Percentiles rank a stretch among this genome's conserved stretches.
These are phyloP conservation scores for Arizona elegans DNA, from an alignment of 2,113 vertebrate species.

Conservation along the genomic window DNA sequence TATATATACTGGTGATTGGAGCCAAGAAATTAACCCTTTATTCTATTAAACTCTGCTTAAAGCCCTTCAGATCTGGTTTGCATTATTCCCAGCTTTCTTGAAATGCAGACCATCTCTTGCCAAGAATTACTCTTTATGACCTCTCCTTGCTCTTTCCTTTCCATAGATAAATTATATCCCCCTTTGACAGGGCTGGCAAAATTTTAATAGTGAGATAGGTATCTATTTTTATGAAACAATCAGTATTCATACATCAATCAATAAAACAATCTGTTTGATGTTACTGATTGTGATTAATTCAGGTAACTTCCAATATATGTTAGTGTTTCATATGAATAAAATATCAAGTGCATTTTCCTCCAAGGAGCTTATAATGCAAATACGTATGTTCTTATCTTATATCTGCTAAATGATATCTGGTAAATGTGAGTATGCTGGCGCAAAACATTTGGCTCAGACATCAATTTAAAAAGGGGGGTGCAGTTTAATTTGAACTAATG, in stretches of 20 bases:
- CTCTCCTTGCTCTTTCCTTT: background rate
- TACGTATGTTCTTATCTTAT: background rate
- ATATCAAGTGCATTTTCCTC: background rate
- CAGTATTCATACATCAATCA: background rate
- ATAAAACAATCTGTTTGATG: background rate
- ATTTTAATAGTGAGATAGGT: background rate
- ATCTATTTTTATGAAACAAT: background rate
- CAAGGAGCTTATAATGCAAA: background rate
- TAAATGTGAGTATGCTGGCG: background rate
- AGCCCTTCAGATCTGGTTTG: background rate
- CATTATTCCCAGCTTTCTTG: background rate
- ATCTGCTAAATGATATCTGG: background rate
- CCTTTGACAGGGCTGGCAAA: background rate
- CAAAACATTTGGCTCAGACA: background rate
- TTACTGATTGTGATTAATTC: background rate
- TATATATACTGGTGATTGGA: background rate
- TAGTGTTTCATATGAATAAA: background rate
- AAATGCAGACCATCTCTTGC: background rate
- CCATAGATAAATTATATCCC: background rate
- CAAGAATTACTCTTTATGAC: background rate
- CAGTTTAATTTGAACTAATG: background rate
- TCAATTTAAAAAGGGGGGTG: background rate
- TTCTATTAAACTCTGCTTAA: background rate
- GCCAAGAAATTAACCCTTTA: background rate
- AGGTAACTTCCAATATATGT: background rate